Conservation (phyloP, 2,888 invertebrate genomes). For the Sceliomorpha sp. region DNA sequence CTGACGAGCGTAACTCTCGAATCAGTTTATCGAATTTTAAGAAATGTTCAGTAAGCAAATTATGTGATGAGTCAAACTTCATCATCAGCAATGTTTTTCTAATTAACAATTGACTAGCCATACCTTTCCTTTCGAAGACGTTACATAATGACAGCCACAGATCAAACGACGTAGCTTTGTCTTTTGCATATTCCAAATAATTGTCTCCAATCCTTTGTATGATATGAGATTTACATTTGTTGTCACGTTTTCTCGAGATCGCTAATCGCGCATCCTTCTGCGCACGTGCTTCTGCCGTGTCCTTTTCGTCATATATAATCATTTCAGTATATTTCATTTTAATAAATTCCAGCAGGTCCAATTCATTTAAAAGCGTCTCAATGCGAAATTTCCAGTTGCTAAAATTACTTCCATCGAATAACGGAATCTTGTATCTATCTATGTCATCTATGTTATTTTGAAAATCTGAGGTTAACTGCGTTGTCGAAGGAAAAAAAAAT, state of each 20-base stretch:
- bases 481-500: too few relatives aligned
- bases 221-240: conserved; percentile 54
- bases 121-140: conserved; percentile 57
- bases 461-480: too few relatives aligned
- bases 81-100: conserved; percentile 56
- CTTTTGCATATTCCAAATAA: conserved; percentile 63
- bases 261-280: neutral
- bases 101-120: conserved; percentile 61
- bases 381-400: conserved; percentile 62
- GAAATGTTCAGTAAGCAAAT: conserved; percentile 46
- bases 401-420: conserved; percentile 52
- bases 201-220: conserved; percentile 61
- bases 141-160: conserved; percentile 51
- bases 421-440: too few relatives aligned
- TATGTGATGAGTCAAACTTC: conserved; percentile 22
- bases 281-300: too few relatives aligned
- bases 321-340: neutral
- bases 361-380: conserved; percentile 46
- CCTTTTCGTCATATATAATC: neutral
- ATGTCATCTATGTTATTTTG: too few relatives aligned
- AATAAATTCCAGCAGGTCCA: conserved; percentile 6
- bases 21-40: conserved; percentile 58
- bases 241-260: neutral
- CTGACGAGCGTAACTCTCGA: conserved; percentile 52
- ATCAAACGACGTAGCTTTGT: conserved; percentile 56